Evolutionary conservation across 2,797 vertebrate genomes (phyloP).

Genomic region (Pseudomugil gertrudae): DNA sequence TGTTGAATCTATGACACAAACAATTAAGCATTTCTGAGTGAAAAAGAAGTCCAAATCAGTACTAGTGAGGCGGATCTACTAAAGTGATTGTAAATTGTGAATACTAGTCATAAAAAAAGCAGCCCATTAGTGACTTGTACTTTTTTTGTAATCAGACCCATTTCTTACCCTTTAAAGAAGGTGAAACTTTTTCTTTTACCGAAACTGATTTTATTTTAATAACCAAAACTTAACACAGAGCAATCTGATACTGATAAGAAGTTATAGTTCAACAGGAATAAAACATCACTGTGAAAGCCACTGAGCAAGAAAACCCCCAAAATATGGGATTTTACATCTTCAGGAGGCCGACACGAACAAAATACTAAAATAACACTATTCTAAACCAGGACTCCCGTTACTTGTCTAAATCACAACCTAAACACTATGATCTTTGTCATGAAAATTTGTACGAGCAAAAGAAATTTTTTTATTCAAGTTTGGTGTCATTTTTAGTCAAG

Average conservation of each 20-base stretch:
- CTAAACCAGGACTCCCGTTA: neutral
- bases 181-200: neutral
- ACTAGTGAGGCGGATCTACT: too few relatives aligned
- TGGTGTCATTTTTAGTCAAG: neutral
- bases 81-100: too few relatives aligned
- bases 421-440: neutral
- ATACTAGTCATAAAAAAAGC: too few relatives aligned
- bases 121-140: too few relatives aligned
- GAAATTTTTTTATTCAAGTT: neutral
- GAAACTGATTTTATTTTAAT: neutral
- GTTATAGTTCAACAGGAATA: neutral
- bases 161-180: neutral
- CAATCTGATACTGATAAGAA: neutral
- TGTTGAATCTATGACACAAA: too few relatives aligned
- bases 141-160: neutral
- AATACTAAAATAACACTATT: neutral
- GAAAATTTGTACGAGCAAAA: neutral
- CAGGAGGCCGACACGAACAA: neutral
- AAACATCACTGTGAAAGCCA: neutral
- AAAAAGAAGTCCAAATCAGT: too few relatives aligned
- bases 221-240: neutral
- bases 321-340: neutral
- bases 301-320: neutral
- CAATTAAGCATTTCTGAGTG: too few relatives aligned
- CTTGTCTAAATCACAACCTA: neutral